A percentile compares a stretch with the other conserved stretches of the same genome.
phyloP scores from a whole-genome alignment of 2,888 invertebrate genomes.

The Andrena flavipes region DNA sequence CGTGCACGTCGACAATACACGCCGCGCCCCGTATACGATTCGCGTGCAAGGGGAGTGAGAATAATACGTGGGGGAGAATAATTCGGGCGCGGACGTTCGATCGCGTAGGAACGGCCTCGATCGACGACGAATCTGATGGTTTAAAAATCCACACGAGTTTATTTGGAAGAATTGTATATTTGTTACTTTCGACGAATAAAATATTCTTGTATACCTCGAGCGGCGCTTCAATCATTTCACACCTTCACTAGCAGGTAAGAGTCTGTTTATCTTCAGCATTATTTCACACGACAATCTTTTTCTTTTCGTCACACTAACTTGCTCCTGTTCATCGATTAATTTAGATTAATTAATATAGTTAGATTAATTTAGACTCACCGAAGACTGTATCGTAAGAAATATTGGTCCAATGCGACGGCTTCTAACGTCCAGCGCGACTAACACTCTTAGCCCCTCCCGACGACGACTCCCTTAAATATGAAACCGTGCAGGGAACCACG shows the following conservation, averaged over 20 bases:
- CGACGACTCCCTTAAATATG: constrained; percentile 35
- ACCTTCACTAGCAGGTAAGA: background rate
- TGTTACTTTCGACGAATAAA: constrained; percentile 85
- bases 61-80: background rate
- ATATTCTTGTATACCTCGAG: constrained; percentile 84
- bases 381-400: too few relatives aligned
- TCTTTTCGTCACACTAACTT: too few relatives aligned
- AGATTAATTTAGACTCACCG: too few relatives aligned
- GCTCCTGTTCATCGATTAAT: too few relatives aligned
- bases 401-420: background rate
- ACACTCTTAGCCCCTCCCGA: constrained; percentile 4
- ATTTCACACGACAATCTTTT: background rate
- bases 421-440: background rate
- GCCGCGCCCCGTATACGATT: constrained; percentile 29
- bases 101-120: constrained; percentile 52
- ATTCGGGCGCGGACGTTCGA: constrained; percentile 37
- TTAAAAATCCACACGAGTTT: constrained; percentile 76
- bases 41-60: background rate
- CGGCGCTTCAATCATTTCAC: constrained; percentile 11
- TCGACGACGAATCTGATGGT: constrained; percentile 57
- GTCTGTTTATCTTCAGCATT: background rate
- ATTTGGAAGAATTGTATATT: constrained; percentile 84
- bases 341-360: too few relatives aligned
- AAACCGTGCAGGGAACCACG: constrained; percentile 23
- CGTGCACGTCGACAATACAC: constrained; percentile 76